Evolutionary conservation across 2,888 invertebrate genomes (phyloP), one percentile per base, ranked within the genome.

Genomic region (Mesochorus sp.): DNA sequence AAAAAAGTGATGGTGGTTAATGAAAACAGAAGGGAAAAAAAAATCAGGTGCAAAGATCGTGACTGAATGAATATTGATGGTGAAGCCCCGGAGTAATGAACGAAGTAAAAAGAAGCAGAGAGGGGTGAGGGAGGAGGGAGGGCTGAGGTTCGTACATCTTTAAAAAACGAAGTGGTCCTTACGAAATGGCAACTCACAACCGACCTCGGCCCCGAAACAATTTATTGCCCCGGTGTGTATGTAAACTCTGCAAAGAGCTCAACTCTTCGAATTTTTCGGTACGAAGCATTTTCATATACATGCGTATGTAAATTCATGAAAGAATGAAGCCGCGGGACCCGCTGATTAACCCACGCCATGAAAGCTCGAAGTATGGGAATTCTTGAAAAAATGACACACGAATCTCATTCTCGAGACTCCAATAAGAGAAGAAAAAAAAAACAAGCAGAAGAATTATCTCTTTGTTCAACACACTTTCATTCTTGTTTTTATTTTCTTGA

Each of bases 171-270:
- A 68, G 59, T 78, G 81, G 80, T 86, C 85, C 85, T 86, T 87
- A 86, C 84, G 79, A 85, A 86, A 77, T 26, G 21, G 1, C n/a
- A 26, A 75, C 6, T 8, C 3, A 19, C 6, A 47, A 47, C 21
- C 80, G 85, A 85, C 86, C 86, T 87, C 84, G 86, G 82, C 84
- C 85, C 84, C 83, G 83, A 86, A 85, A 86, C 80, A 85, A 86
- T 87, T 87, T 85, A 85, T 85, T 83, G 83, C 82, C 76, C 78
- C 24, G 44, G 79, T 76, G 79, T 68, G 77, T 81, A 37, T 31
- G n/a, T n/a, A n/a, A 5, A 39, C 67, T 53, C 53, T 28, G 19
- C 55, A 10, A n/a, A 17, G 37, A 5, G 21, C 21, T 67, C 59
- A 21, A 70, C 37, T 66, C 31, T 39, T 57, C 68, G 55, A 74